A percentile compares a stretch with the other conserved stretches of the same genome.
Conservation (phyloP, 1,140 invertebrate genomes). For the Araneus ventricosus region DNA sequence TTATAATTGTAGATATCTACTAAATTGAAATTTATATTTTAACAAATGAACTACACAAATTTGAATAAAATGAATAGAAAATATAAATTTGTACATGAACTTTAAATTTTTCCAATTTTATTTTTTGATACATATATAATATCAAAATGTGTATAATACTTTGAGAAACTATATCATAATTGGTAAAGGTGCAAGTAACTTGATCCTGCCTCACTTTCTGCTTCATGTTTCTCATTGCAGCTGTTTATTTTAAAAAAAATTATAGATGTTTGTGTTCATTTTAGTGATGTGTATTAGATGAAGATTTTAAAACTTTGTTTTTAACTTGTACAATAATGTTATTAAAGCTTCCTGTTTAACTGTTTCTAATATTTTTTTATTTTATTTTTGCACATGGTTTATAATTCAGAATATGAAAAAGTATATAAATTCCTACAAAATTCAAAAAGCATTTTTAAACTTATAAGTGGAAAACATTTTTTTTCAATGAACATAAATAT, state of each 20-base stretch:
- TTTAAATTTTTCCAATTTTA: conserved; percentile 24
- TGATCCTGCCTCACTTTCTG: conserved; percentile 33
- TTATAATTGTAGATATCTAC: neutral
- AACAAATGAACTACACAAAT: neutral
- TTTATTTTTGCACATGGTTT: too few relatives aligned
- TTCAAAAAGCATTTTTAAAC: too few relatives aligned
- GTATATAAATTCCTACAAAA: too few relatives aligned
- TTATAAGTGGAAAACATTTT: too few relatives aligned
- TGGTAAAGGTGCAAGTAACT: conserved; percentile 8
- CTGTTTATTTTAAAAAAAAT: conserved; percentile 9
- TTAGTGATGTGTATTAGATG: conserved; percentile 36
- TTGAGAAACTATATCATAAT: conserved; percentile 35
- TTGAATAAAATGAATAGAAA: neutral
- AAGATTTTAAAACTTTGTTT: conserved; percentile 40
- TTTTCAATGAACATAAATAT: too few relatives aligned
- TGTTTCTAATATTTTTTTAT: neutral
- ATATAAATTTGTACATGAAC: conserved; percentile 5
- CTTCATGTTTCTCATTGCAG: conserved; percentile 27
- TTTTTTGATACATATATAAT: conserved; percentile 55
- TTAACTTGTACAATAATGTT: conserved; percentile 52
- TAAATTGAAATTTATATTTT: conserved; percentile 28
- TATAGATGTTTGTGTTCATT: conserved; percentile 15
- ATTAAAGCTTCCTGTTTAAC: conserved; percentile 53
- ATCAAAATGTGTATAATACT: conserved; percentile 21
- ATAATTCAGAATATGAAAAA: too few relatives aligned